Conservation (phyloP, 53 echinoderm and acorn worm species). For the Temnopleurus reevesii region DNA sequence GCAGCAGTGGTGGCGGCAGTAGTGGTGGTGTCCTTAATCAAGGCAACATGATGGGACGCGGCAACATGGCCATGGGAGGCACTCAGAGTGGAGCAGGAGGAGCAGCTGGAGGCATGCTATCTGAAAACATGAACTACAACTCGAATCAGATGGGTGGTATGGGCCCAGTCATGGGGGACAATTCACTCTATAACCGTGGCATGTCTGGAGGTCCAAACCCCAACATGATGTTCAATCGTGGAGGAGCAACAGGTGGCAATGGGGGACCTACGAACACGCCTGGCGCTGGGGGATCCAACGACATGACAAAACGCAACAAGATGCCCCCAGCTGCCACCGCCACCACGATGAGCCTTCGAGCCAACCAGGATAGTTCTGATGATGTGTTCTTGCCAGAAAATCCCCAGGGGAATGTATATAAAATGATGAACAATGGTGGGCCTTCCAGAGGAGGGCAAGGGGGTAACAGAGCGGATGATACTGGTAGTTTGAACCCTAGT, state of each 20-base stretch:
- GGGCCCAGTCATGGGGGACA: conserved; percentile 38
- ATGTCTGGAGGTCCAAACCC: conserved; percentile 29
- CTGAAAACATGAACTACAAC: conserved; percentile 42
- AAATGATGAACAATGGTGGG: conserved; percentile 30
- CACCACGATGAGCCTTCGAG: conserved; percentile 42
- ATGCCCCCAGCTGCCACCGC: conserved; percentile 41
- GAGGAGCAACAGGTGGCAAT: conserved; percentile 19
- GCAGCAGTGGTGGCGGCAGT: not conserved
- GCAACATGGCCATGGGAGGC: not conserved
- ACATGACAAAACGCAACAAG: conserved; percentile 30
- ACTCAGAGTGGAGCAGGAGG: not conserved
- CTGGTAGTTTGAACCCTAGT: conserved; percentile 73
- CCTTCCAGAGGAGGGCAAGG: conserved; percentile 7
- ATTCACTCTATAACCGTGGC: conserved; percentile 57
- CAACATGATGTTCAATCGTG: conserved; percentile 33
- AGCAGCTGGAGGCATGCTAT: conserved; percentile 10
- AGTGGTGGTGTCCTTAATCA: conserved; percentile 4
- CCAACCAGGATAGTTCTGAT: conserved; percentile 59
- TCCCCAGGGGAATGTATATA: conserved; percentile 12
- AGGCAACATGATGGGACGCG: conserved; percentile 53
- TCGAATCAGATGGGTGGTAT: conserved; percentile 14
- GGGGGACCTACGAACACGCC: not conserved
- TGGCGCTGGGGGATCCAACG: not conserved
- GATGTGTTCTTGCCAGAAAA: conserved; percentile 79
- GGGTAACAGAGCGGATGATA: conserved; percentile 37